Evolutionary conservation across 2,888 invertebrate species (phyloP).

Genomic region (Acanthoscelides obtectus): DNA sequence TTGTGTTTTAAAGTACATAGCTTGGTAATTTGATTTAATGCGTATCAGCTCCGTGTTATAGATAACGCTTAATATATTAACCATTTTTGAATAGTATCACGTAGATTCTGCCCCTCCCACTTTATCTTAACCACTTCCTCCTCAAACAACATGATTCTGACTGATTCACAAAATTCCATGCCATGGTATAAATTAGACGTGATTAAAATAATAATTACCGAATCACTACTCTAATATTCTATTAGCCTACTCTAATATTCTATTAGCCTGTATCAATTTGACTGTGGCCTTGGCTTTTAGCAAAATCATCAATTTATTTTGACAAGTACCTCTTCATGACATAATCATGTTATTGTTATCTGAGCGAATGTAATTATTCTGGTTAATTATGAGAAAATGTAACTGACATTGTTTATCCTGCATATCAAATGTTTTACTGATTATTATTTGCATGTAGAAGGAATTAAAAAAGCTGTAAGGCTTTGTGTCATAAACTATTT

Average conservation of each 20-base stretch:
- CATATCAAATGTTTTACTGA: neutral
- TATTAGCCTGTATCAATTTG: neutral
- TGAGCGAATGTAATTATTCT: neutral
- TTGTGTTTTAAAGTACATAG: neutral
- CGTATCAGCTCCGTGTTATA: neutral
- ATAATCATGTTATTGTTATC: neutral
- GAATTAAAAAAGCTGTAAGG: no score
- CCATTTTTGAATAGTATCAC: neutral
- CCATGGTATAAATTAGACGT: neutral
- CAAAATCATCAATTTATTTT: neutral
- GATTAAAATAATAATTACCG: neutral
- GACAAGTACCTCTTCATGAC: neutral
- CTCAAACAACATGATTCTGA: neutral
- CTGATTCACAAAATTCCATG: slow-evolving; percentile 1
- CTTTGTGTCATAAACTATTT: no score
- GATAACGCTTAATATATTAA: neutral
- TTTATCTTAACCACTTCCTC: slow-evolving; percentile 27
- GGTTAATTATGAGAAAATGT: neutral
- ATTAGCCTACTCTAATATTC: neutral
- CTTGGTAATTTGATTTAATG: no score
- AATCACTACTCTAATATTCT: neutral
- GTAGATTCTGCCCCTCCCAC: slow-evolving; percentile 35
- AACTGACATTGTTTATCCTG: neutral
- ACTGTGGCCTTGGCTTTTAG: neutral
- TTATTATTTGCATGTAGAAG: neutral